Percentiles rank a stretch among this genome's conserved stretches.
Evolutionary conservation across 2,797 vertebrate species (phyloP).

Genomic region (Triplophysa bombifrons): DNA sequence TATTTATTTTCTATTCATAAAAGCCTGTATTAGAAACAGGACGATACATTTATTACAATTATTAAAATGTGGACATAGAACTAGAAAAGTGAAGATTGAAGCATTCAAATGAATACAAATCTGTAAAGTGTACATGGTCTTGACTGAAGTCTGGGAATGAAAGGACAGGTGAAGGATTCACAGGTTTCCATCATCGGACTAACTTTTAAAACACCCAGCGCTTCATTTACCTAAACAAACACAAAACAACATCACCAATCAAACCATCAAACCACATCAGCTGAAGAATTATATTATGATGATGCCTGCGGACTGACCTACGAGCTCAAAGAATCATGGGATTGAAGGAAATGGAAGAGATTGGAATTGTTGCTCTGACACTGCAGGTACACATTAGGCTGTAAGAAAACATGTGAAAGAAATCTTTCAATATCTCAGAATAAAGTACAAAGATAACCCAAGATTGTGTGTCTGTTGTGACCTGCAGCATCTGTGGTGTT

Average conservation of each 20-base stretch:
- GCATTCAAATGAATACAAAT: too few relatives aligned
- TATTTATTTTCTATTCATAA: too few relatives aligned
- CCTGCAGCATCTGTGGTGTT: slow-evolving; percentile 75
- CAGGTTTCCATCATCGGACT: slow-evolving; percentile 91
- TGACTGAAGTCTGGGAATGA: neutral
- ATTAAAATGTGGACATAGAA: too few relatives aligned
- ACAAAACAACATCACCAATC: neutral
- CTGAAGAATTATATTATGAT: neutral
- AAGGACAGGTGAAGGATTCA: neutral
- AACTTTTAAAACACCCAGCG: slow-evolving; percentile 94
- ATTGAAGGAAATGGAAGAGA: slow-evolving; percentile 96
- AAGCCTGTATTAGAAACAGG: too few relatives aligned
- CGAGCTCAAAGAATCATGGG: slow-evolving; percentile 93
- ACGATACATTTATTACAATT: too few relatives aligned
- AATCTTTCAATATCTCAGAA: too few relatives aligned
- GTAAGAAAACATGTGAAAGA: neutral
- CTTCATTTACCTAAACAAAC: slow-evolving; percentile 89
- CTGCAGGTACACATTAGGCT: neutral
- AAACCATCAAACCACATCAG: neutral
- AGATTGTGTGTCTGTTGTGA: too few relatives aligned
- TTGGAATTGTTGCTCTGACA: slow-evolving; percentile 72
- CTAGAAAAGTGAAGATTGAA: too few relatives aligned
- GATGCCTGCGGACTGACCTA: slow-evolving; percentile 76
- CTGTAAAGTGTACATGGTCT: neutral
- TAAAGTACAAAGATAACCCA: too few relatives aligned